Percentiles rank a stretch among this genome's conserved stretches.
These are phyloP conservation scores for Melinaea menophilus DNA, from an alignment of 2,888 invertebrate genomes.

Conservation along the genomic window DNA sequence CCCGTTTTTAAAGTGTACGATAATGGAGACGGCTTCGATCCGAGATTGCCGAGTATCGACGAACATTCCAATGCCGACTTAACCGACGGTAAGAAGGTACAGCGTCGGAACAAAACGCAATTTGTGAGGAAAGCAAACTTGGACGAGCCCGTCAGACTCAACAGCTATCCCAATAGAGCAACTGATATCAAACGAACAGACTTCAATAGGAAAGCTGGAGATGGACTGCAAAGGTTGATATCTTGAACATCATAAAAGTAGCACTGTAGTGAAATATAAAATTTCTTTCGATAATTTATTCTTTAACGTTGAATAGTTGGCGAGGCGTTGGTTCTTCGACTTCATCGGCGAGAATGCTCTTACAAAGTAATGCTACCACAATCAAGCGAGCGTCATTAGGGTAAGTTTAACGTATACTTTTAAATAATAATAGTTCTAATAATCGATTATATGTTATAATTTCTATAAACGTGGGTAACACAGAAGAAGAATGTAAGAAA, in stretches of 20 bases:
- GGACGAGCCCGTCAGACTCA: conserved; percentile 40
- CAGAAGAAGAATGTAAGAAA: no score
- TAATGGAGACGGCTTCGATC: conserved; percentile 55
- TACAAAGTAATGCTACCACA: conserved; percentile 60
- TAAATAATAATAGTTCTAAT: neutral
- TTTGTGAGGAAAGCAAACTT: conserved; percentile 42
- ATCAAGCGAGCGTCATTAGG: conserved; percentile 67
- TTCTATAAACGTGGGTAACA: no score
- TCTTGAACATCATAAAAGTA: neutral
- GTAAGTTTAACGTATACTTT: conserved; percentile 36
- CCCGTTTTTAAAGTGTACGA: conserved; percentile 50
- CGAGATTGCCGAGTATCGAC: conserved; percentile 61
- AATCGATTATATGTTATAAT: no score
- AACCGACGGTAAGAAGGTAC: conserved; percentile 40
- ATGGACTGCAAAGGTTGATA: conserved; percentile 55
- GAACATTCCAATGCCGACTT: conserved; percentile 57
- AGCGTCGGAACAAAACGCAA: conserved; percentile 37
- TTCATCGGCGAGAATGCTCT: conserved; percentile 53
- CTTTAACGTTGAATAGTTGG: conserved; percentile 49
- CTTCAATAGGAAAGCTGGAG: conserved; percentile 58
- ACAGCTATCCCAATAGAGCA: conserved; percentile 47
- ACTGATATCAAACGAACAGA: conserved; percentile 48
- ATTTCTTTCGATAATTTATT: neutral
- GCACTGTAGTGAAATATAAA: neutral
- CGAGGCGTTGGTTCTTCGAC: conserved; percentile 45